Evolutionary conservation across 2,888 invertebrate genomes (phyloP).

Genomic region (Lasioglossum villosulum): DNA sequence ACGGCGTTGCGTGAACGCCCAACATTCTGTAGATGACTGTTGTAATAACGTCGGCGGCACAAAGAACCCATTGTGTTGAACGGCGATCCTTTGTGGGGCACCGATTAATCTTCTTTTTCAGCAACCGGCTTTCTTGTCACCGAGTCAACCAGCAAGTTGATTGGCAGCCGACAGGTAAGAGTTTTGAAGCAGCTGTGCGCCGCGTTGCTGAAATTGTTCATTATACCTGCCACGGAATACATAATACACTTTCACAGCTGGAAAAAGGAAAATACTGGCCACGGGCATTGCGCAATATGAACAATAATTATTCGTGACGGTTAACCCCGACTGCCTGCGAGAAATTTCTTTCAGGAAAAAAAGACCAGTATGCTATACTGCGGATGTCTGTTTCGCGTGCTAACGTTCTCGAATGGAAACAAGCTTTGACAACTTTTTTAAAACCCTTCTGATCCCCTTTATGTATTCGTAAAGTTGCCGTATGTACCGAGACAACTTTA

Average conservation of each 20-base stretch:
- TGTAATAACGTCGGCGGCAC: slow-evolving; percentile 49
- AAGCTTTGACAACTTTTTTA: neutral
- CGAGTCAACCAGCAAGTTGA: slow-evolving; percentile 48
- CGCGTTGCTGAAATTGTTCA: slow-evolving; percentile 39
- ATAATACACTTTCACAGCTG: slow-evolving; percentile 34
- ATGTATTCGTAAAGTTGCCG: too few species aligned
- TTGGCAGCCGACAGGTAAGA: slow-evolving; percentile 47
- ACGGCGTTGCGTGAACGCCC: slow-evolving; percentile 35
- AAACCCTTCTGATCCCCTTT: neutral
- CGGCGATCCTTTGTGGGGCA: slow-evolving; percentile 44
- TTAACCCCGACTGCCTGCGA: neutral
- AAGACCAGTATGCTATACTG: neutral
- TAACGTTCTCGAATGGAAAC: neutral
- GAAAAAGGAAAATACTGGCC: slow-evolving; percentile 17
- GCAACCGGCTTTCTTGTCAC: slow-evolving; percentile 46
- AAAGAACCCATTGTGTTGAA: slow-evolving; percentile 52
- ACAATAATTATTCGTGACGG: slow-evolving; percentile 10
- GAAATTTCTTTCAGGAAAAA: neutral
- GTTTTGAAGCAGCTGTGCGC: slow-evolving; percentile 40
- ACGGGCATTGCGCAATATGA: slow-evolving; percentile 8
- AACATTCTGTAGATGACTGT: slow-evolving; percentile 53
- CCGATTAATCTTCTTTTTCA: slow-evolving; percentile 64
- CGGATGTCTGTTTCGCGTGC: neutral
- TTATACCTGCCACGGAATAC: slow-evolving; percentile 35
- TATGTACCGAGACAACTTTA: too few species aligned